These are phyloP conservation scores for Procavia capensis DNA, from an alignment of 2,113 vertebrate genomes.

Conservation along the genomic window DNA sequence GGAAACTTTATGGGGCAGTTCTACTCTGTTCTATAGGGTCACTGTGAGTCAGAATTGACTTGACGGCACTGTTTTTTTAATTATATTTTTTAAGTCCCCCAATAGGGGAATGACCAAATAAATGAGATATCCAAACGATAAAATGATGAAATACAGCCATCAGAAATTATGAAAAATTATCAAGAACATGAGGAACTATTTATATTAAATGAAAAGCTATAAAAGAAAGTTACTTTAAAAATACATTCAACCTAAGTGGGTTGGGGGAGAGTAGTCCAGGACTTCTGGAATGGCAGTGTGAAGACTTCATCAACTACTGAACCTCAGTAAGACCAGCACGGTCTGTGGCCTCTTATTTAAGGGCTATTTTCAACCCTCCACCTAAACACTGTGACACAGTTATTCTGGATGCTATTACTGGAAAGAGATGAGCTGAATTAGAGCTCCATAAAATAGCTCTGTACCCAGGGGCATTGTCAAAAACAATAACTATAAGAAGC, in stretches of 20 bases:
- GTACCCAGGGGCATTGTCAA: background rate
- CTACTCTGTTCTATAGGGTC: no score
- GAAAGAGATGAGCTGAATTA: constrained; percentile 34
- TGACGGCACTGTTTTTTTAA: no score
- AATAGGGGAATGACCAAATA: constrained; percentile 61
- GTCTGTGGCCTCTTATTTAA: background rate
- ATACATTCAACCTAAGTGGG: background rate
- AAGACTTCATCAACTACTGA: background rate
- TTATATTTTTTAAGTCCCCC: no score
- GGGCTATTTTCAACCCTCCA: background rate
- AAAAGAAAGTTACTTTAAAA: constrained; percentile 53
- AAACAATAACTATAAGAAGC: constrained; percentile 58
- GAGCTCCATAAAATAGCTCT: constrained; percentile 10
- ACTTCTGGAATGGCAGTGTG: background rate
- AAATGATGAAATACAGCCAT: constrained; percentile 49
- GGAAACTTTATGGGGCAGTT: no score
- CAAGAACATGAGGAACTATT: constrained; percentile 49
- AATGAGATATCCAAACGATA: constrained; percentile 66
- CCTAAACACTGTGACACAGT: background rate
- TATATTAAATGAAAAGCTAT: constrained; percentile 60
- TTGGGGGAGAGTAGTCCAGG: background rate
- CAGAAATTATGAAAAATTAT: constrained; percentile 61
- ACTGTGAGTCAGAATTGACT: no score
- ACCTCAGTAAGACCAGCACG: background rate
- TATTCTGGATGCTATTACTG: background rate